These are phyloP conservation scores for Nephrotoma flavescens DNA, from an alignment of 2,888 invertebrate genomes.

Conservation along the genomic window DNA sequence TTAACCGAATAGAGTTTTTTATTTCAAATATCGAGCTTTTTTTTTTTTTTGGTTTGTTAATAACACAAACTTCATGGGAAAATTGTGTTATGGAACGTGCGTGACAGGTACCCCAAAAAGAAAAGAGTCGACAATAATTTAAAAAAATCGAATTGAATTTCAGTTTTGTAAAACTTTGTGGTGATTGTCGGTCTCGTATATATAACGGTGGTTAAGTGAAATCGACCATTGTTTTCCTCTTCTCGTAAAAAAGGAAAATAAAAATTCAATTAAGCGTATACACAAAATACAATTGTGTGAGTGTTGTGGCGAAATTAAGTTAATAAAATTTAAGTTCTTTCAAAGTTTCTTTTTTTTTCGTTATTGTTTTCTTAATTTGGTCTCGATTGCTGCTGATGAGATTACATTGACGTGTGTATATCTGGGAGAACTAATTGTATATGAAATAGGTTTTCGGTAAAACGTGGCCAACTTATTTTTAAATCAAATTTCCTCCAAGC, in stretches of 20 bases:
- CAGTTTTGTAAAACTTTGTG: background rate
- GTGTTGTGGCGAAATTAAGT: background rate
- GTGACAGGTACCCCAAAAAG: background rate
- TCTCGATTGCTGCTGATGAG: background rate
- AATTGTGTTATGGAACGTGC: background rate
- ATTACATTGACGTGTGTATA: background rate
- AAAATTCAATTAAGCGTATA: background rate
- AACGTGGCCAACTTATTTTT: no score
- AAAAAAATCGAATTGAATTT: background rate
- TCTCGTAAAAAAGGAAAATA: background rate
- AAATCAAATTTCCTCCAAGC: no score
- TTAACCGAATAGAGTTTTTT: background rate
- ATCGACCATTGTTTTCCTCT: background rate
- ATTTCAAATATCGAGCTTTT: background rate
- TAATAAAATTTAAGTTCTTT: background rate
- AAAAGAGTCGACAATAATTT: background rate
- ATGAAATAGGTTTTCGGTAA: no score
- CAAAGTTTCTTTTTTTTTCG: background rate
- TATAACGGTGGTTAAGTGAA: background rate
- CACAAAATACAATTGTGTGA: background rate
- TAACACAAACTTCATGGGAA: background rate
- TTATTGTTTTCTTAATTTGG: background rate
- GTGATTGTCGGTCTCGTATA: background rate
- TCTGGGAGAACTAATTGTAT: background rate
- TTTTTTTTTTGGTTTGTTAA: no score